Evolutionary conservation across 2,113 vertebrate species (phyloP), one percentile per base, ranked within the genome.

Genomic region (Lepus americanus): DNA sequence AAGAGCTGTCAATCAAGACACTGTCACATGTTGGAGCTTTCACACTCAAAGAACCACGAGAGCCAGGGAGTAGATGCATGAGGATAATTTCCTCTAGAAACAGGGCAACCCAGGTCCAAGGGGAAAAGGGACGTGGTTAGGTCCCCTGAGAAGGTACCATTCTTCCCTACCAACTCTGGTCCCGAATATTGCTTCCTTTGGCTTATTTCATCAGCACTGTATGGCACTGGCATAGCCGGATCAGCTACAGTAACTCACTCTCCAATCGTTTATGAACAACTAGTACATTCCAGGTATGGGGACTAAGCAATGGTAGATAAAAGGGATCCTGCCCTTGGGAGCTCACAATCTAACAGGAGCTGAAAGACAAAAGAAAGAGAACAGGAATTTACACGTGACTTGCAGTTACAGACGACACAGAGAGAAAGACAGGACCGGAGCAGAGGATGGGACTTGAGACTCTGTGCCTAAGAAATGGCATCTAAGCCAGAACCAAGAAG

Each of bases 1-100:
- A 92, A 96, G 92, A 94, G 89, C 95, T 97, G 95, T 96, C 97
- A 95, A 92, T 97, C 96, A 94, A 86, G 82, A 87, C 61, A 79
- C 9, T 85, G 59, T 87, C 88, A 72, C 36, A 66, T 91, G 89
- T 96, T 13, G 0, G 66, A 94, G 94, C 76, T 80, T 89, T 95
- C 70, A 95, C 79, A 93, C 84, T 67, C 72, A 49, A 88, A 77
- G 86, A 95, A 97, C 96, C 72, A 31, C 89, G 95, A 97, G 53
- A 95, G 84, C 72, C 70, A 64, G 66, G 22, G 89, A n/a, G 64
- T 69, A 95, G 82, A 90, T 89, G n/a, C 78, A 79, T 66, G 72
- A 90, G 72, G 33, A 95, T 76, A 51, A 93, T 78, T 95, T 76
- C 78, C 88, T 94, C 78, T 77, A 63, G 36, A 92, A 69, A 82